Evolutionary conservation across 37 sponge, comb jelly and placozoan species (phyloP).

Genomic region (Cladorhizidae sp.): DNA sequence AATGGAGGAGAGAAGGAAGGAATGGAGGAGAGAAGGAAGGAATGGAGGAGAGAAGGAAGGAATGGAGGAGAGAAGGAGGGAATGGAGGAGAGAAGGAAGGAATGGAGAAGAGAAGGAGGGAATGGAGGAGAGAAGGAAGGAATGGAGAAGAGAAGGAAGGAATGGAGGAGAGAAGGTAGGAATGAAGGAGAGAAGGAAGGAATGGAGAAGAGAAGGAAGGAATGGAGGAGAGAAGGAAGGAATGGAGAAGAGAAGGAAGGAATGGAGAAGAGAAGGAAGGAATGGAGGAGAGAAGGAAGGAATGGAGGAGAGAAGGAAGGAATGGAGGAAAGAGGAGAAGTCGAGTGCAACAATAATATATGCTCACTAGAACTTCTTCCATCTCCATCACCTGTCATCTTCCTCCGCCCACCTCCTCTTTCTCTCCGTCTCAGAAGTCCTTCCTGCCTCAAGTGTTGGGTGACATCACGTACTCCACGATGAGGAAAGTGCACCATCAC

Average conservation of each 20-base stretch:
- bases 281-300: background rate
- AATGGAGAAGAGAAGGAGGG: background rate
- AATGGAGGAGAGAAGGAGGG: background rate
- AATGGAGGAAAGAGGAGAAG: background rate
- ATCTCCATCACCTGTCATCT: background rate
- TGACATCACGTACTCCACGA: conserved; percentile 25
- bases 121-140: too few relatives aligned
- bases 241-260: background rate
- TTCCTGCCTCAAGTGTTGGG: conserved; percentile 20
- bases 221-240: background rate
- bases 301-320: background rate
- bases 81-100: background rate
- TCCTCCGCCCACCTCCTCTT: background rate
- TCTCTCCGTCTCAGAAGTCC: conserved; percentile 15
- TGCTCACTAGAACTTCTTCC: background rate
- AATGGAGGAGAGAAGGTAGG: too few relatives aligned
- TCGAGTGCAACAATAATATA: too few relatives aligned
- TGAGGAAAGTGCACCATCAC: conserved; percentile 36
- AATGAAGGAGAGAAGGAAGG: too few relatives aligned
- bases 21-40: background rate
- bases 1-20: too few relatives aligned
- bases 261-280: background rate
- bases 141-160: background rate
- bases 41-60: background rate
- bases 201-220: too few relatives aligned